phyloP scores from a whole-genome alignment of 2,888 invertebrate genomes.

The Minunthozetes semirufus region DNA sequence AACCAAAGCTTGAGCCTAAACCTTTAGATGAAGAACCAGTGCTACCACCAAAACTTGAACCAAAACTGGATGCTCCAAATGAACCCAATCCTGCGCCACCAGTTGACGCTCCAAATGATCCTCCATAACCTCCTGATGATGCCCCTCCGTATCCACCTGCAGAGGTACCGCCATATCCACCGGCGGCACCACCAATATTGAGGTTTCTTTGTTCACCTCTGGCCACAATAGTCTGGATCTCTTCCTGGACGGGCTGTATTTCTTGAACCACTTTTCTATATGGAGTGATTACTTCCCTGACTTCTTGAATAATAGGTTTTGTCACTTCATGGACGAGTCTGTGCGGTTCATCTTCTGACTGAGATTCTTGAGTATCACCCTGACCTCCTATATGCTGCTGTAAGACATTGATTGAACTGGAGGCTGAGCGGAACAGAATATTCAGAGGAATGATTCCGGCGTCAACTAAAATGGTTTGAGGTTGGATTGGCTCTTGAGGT shows the following conservation, averaged over 20 bases:
- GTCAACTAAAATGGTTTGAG: background rate
- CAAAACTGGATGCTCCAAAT: too few species aligned
- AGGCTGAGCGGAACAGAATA: background rate
- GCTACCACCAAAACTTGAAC: too few species aligned
- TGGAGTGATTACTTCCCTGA: constrained; percentile 23
- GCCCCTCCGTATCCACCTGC: constrained; percentile 7
- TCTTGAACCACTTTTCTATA: background rate
- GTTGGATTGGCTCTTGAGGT: background rate
- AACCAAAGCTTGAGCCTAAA: background rate
- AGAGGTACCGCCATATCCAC: background rate
- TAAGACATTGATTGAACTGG: background rate
- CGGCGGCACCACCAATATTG: background rate
- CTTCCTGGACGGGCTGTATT: constrained; percentile 23
- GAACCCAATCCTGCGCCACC: too few species aligned
- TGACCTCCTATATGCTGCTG: background rate
- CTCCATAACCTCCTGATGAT: too few species aligned
- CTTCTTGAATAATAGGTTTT: constrained; percentile 22
- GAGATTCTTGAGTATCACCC: background rate
- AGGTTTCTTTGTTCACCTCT: background rate
- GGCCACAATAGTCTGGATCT: constrained; percentile 9
- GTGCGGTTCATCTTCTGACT: constrained; percentile 16
- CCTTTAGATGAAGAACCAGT: too few species aligned
- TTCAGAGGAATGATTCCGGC: background rate
- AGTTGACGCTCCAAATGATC: background rate
- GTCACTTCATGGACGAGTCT: constrained; percentile 3